Conservation (phyloP, 2,888 invertebrate species). For the Oligia strigilis region DNA sequence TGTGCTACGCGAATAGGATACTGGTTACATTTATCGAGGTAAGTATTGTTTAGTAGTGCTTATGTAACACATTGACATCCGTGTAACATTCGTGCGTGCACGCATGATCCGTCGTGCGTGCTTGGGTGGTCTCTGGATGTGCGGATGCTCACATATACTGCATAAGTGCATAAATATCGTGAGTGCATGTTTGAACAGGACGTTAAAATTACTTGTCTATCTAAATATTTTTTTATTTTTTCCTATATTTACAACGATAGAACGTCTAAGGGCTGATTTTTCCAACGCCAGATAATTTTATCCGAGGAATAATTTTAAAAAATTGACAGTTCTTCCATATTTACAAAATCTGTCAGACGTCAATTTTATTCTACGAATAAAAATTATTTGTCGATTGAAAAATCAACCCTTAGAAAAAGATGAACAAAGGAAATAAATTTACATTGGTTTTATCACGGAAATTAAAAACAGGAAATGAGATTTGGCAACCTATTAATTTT, state of each 20-base stretch:
- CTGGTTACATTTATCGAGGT: not conserved
- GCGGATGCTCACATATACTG: slow-evolving; percentile 7
- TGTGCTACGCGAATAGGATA: not conserved
- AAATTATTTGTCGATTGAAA: too few relatives aligned
- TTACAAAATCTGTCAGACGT: too few relatives aligned
- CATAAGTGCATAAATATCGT: slow-evolving; percentile 2
- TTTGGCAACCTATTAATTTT: not conserved
- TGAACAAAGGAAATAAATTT: not conserved
- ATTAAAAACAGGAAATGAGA: not conserved
- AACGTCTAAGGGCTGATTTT: not conserved
- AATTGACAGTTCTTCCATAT: too few relatives aligned
- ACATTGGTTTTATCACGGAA: not conserved
- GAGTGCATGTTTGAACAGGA: not conserved
- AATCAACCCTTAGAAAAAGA: too few relatives aligned
- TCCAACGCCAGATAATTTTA: too few relatives aligned
- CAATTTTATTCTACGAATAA: too few relatives aligned
- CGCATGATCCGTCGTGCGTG: slow-evolving; percentile 30
- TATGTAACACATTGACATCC: slow-evolving; percentile 22
- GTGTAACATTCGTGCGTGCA: slow-evolving; percentile 30
- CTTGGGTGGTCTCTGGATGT: slow-evolving; percentile 38
- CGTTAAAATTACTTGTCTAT: not conserved
- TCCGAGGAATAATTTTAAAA: too few relatives aligned
- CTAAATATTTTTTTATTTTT: not conserved
- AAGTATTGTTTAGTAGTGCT: not conserved
- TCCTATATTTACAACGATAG: not conserved